These are phyloP conservation scores for Centrocercus urophasianus DNA, from an alignment of 2,113 vertebrate genomes.

Conservation along the genomic window DNA sequence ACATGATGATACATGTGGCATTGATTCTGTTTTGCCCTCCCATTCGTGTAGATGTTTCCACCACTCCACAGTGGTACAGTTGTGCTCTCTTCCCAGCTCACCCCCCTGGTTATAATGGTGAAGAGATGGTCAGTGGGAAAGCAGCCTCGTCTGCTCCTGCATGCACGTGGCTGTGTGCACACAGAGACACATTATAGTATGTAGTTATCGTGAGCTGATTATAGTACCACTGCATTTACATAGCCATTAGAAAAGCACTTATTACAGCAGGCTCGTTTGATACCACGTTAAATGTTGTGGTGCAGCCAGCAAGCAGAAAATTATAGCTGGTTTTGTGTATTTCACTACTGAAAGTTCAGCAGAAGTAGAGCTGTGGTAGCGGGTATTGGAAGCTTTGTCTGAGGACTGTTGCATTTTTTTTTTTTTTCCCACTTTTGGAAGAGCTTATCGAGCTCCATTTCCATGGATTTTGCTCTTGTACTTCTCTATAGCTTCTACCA, in stretches of 20 bases:
- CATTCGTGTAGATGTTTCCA: fast-evolving
- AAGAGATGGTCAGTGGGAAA: not conserved
- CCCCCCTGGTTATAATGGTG: not conserved
- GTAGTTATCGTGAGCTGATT: not conserved
- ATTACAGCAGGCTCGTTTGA: not conserved
- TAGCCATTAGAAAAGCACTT: not conserved
- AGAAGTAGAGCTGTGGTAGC: not conserved
- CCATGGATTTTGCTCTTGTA: not conserved
- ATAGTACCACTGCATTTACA: not conserved
- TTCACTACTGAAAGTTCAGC: not conserved
- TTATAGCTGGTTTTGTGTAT: not conserved
- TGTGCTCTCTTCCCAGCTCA: not conserved
- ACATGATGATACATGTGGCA: not conserved
- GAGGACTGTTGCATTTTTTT: not conserved
- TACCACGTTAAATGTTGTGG: not conserved
- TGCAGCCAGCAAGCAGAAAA: not conserved
- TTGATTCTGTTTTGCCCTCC: not conserved
- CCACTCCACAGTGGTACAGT: fast-evolving
- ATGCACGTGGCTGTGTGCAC: fast-evolving
- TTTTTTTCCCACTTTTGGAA: not conserved
- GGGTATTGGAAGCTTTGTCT: not conserved
- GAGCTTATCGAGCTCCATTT: not conserved
- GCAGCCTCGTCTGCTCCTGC: not conserved
- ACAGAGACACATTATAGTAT: not conserved
- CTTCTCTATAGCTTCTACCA: not conserved